Conservation (phyloP, 2,113 vertebrate species). For the Columba janthina region DNA sequence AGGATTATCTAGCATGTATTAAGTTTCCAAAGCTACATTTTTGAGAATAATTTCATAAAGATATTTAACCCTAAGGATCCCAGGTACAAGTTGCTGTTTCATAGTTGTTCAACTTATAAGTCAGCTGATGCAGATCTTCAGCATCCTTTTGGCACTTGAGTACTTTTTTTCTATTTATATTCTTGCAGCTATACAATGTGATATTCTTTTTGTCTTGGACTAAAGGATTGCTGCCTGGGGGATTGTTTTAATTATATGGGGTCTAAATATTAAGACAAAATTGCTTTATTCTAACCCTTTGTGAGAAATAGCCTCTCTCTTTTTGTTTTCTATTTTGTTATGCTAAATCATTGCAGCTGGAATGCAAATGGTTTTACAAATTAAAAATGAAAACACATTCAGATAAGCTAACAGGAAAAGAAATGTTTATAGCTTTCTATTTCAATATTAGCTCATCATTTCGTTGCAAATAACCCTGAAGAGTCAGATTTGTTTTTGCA, state of each 20-base stretch:
- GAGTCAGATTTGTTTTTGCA: neutral
- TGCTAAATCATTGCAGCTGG: neutral
- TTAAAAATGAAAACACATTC: neutral
- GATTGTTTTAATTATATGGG: constrained; percentile 5
- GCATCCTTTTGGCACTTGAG: neutral
- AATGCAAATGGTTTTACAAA: neutral
- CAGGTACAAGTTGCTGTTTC: neutral
- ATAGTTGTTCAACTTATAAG: neutral
- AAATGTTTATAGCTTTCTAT: neutral
- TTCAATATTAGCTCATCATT: neutral
- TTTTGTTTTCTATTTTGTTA: neutral
- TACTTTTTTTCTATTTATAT: neutral
- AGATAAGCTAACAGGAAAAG: neutral
- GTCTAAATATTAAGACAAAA: neutral
- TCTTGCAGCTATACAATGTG: neutral
- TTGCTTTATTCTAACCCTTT: constrained; percentile 7
- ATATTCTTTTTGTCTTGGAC: neutral
- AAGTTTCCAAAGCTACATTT: neutral
- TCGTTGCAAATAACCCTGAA: neutral
- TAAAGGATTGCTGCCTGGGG: neutral
- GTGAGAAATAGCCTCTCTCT: neutral
- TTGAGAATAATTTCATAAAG: neutral
- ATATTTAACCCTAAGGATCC: neutral
- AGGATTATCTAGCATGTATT: neutral
- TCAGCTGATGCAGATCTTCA: neutral